Evolutionary conservation across 2,113 vertebrate genomes (phyloP), one percentile per base, ranked within the genome.

Genomic region (Nothobranchius kuhntae): DNA sequence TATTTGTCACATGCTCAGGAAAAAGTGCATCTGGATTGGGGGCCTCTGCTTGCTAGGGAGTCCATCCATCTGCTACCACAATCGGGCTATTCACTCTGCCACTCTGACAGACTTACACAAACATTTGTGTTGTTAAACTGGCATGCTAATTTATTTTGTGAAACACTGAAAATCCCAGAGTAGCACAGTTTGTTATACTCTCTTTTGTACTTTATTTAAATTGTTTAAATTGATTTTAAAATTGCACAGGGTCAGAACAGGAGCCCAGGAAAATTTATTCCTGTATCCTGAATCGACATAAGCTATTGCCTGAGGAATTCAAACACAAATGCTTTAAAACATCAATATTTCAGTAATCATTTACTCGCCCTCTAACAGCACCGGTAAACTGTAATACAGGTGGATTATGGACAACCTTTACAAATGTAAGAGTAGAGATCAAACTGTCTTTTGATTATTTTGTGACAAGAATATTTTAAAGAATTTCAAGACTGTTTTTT

Each of bases 91-190:
- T 89, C 73, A 82, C 81, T 83, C 74, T 58, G 76, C 54, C 76
- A 68, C 84, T 64, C 45, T 51, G 87, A 89, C 89, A 89, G 84
- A 92, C 91, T 92, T 93, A 92, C 87, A 91, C 86, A 87, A 88
- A 80, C 75, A 78, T 86, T 89, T 77, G 42, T 83, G 85, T 86
- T 65, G 68, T 90, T 80, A 73, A 76, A 51, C 82, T 91, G 90
- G 91, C 88, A 80, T 58, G 64, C 70, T 84, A 80, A 89, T 93
- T 89, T 83, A 83, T 87, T 81, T 88, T 56, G 26, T 75, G 26
- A 70, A 84, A 21, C 21, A 85, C 77, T 82, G 75, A 80, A 87
- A 89, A 86, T 58, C 77, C 80, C 58, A 73, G 58, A 30, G 38
- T 54, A 51, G 71, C 48, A 24, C 45, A 14, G 24, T 13, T 51